Percentiles rank a stretch among this genome's conserved stretches.
Evolutionary conservation across 2,113 vertebrate genomes (phyloP).

Genomic region (Eudorcas thomsonii): DNA sequence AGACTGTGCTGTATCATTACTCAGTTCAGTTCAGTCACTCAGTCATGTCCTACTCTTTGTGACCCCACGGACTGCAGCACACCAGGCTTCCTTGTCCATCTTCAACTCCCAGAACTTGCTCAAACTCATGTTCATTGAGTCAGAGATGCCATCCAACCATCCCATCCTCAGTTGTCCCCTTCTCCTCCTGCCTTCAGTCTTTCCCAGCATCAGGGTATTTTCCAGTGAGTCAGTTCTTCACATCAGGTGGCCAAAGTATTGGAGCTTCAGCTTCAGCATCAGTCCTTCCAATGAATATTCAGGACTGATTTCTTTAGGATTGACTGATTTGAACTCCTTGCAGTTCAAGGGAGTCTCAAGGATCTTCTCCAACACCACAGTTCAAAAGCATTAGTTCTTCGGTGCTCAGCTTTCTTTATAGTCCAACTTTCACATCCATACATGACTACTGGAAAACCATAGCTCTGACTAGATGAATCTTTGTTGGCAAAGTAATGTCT

Average conservation of each 20-base stretch:
- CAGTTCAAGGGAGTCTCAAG: background rate
- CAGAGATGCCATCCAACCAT: background rate
- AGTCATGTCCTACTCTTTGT: background rate
- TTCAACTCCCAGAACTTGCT: background rate
- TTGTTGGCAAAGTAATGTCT: background rate
- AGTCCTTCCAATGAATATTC: background rate
- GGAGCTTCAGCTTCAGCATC: background rate
- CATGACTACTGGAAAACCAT: background rate
- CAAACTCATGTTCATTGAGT: background rate
- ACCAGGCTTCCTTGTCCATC: background rate
- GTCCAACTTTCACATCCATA: background rate
- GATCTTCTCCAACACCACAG: background rate
- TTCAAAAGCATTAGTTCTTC: background rate
- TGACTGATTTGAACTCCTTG: background rate
- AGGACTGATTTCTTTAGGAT: background rate
- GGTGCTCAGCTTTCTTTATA: background rate
- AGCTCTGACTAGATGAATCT: background rate
- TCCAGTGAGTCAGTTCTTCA: background rate
- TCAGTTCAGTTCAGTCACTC: background rate
- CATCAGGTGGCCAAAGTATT: background rate
- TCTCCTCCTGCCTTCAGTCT: background rate
- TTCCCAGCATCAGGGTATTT: background rate
- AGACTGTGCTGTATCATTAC: background rate
- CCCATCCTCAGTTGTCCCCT: background rate
- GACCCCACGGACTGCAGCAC: rapidly evolving